A percentile compares a stretch with the other conserved stretches of the same genome.
Conservation (phyloP, 2,888 invertebrate species). For the Pocota personata region DNA sequence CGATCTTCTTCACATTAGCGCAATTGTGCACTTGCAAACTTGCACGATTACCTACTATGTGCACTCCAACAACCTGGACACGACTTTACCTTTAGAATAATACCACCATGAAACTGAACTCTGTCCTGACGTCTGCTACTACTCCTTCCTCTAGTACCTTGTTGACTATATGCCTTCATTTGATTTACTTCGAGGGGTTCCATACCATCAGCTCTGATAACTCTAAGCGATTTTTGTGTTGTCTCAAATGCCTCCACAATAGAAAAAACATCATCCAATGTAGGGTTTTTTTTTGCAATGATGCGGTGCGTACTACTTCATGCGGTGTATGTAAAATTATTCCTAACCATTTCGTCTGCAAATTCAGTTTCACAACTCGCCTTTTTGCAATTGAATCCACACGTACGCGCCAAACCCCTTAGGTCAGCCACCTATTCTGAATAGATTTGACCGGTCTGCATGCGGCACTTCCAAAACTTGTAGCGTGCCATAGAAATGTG, state of each 20-base stretch:
- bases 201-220: background rate
- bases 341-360: no score
- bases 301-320: background rate
- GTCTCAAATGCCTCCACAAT: slow-evolving; percentile 28
- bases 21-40: no score
- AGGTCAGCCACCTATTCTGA: no score
- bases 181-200: background rate
- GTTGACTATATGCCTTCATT: no score
- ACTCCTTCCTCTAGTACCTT: no score
- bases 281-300: slow-evolving; percentile 39
- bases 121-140: no score
- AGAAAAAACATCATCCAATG: background rate
- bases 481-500: no score
- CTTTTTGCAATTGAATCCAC: no score
- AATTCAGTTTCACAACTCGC: no score
- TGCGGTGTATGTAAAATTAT: no score
- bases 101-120: background rate
- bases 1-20: background rate
- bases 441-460: no score
- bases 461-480: background rate
- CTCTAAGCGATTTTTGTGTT: background rate
- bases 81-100: slow-evolving; percentile 8
- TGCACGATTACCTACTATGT: background rate
- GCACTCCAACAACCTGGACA: slow-evolving; percentile 6
- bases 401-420: no score